Evolutionary conservation across 2,888 invertebrate genomes (phyloP), one percentile per base, ranked within the genome.

Genomic region (Drosophila stalkeri): DNA sequence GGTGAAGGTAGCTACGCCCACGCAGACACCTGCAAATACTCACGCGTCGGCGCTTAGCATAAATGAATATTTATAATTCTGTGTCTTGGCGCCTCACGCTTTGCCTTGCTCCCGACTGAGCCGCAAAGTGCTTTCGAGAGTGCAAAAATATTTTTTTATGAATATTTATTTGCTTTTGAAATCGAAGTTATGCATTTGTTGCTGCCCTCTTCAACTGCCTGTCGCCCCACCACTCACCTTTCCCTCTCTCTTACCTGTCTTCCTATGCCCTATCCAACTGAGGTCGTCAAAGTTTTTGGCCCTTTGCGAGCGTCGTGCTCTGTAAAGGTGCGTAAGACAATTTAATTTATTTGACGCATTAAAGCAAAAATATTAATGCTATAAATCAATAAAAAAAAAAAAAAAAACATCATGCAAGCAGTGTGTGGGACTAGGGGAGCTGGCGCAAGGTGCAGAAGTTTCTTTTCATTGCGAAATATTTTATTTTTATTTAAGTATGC

Each of bases 331-430:
- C 88, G 90, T 82, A 87, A 88, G 86, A 85, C 86, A 89, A 86
- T 86, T 89, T 86, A 86, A 86, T 86, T 86, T 86, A 89, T 86
- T 89, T 88, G 82, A 82, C 75, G 86, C 90, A 86, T 90, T 86
- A 90, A 88, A 90, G 86, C 75, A 85, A 79, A 86, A 85, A 86
- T 86, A 86, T 86, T 85, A 86, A 74, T 73, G 86, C 86, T 72
- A 86, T 86, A 86, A 86, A 86, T 86, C 86, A 86, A 90, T 86
- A 79, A 71, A 72, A 74, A 67, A 27, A 27, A 27, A 72, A 72
- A 73, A 67, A 27, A 27, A 27, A 72, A 72, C 72, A 67, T 57
- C 61, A 67, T 67, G 65, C 67, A 66, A 27, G 67, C 41, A 59
- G 47, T 11, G n/a, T 2, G 8, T 4, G 14, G 12, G 27, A 6